Percentiles rank a stretch among this genome's conserved stretches.
These are phyloP conservation scores for Cynodonichthys magdalenae DNA, from an alignment of 2,797 vertebrate genomes.

Conservation along the genomic window DNA sequence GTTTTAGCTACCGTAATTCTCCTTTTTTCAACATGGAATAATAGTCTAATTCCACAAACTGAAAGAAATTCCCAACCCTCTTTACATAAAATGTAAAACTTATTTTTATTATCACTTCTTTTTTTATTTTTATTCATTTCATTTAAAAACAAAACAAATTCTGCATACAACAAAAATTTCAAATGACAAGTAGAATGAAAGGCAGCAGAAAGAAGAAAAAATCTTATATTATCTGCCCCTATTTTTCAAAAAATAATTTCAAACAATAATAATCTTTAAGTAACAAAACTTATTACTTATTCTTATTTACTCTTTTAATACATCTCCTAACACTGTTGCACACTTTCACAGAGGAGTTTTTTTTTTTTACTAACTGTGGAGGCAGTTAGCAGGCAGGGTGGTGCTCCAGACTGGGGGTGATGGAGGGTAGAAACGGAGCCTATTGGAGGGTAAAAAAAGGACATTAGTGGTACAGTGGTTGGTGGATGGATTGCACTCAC, in stretches of 20 bases:
- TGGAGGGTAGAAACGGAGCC: slow-evolving; percentile 39
- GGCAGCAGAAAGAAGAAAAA: too few species aligned
- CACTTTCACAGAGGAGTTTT: slow-evolving; percentile 9
- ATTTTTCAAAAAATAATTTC: too few species aligned
- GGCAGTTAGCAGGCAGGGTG: background rate
- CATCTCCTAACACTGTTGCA: background rate
- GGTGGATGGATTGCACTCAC: slow-evolving; percentile 63
- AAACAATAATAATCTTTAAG: too few species aligned
- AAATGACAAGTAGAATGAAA: too few species aligned
- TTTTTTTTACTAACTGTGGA: slow-evolving; percentile 19
- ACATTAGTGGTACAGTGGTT: slow-evolving; percentile 55
- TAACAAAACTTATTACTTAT: too few species aligned
- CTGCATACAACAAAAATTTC: too few species aligned
- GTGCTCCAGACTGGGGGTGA: slow-evolving; percentile 26
- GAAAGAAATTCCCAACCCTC: background rate
- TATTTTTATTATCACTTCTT: too few species aligned
- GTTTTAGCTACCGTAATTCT: background rate
- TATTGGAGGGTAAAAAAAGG: slow-evolving; percentile 56
- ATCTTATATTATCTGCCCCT: too few species aligned
- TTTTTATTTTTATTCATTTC: too few species aligned
- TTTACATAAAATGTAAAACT: too few species aligned
- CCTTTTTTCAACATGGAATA: background rate
- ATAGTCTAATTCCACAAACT: background rate
- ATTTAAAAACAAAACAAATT: too few species aligned
- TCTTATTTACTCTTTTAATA: background rate